Percentiles rank a stretch among this genome's conserved stretches.
phyloP scores from a whole-genome alignment of 1,140 invertebrate species.

The Apolygus lucorum region DNA sequence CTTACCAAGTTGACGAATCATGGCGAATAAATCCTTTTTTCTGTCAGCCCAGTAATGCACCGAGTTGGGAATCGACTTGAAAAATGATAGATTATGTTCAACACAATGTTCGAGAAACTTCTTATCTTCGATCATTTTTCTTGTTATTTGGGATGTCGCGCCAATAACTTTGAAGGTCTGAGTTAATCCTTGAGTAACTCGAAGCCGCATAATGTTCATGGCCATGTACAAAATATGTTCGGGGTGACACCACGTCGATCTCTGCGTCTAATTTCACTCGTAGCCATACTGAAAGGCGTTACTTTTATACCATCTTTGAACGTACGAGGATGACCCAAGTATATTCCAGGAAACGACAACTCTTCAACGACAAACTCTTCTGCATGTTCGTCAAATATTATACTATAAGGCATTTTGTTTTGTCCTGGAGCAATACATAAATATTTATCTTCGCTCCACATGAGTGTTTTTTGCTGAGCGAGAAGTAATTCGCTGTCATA shows the following conservation, averaged over 20 bases:
- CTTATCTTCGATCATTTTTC: slow-evolving; percentile 27
- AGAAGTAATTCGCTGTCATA: slow-evolving; percentile 33
- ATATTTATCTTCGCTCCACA: slow-evolving; percentile 37
- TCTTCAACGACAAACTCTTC: no score
- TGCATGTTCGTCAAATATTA: slow-evolving; percentile 35
- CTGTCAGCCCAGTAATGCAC: slow-evolving; percentile 18
- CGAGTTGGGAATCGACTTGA: slow-evolving; percentile 30
- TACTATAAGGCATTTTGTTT: slow-evolving; percentile 28
- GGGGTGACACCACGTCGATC: slow-evolving; percentile 31
- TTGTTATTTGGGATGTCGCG: slow-evolving; percentile 31
- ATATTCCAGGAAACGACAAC: slow-evolving; percentile 39
- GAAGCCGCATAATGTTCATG: slow-evolving; percentile 32
- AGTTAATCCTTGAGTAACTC: slow-evolving; percentile 25
- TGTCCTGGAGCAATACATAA: slow-evolving; percentile 36
- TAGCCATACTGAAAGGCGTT: slow-evolving; percentile 31
- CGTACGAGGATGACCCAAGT: slow-evolving; percentile 35
- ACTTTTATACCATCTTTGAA: slow-evolving; percentile 33
- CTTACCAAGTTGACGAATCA: slow-evolving; percentile 36
- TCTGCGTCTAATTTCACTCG: slow-evolving; percentile 32
- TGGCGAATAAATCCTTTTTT: slow-evolving; percentile 40
- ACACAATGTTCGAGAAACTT: slow-evolving; percentile 29
- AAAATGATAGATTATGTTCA: slow-evolving; percentile 32
- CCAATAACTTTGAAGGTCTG: slow-evolving; percentile 33
- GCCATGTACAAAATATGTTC: slow-evolving; percentile 33
- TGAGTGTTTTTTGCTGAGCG: slow-evolving; percentile 36